Evolutionary conservation across 2,888 invertebrate genomes (phyloP), one percentile per base, ranked within the genome.

Genomic region (Melieria crassipennis): DNA sequence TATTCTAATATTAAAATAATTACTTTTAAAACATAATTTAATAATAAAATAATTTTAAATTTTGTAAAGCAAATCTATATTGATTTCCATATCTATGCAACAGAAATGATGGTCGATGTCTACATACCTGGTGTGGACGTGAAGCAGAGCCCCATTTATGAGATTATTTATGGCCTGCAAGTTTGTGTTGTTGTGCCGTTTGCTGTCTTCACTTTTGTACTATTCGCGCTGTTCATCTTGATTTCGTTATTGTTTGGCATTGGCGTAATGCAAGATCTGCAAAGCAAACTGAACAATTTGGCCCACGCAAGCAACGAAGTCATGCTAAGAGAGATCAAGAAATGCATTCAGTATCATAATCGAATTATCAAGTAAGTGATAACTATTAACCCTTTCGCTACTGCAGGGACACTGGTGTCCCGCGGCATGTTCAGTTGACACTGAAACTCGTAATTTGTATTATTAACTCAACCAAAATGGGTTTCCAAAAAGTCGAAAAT

Each of bases 201-300:
- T 45, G 70, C 76, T 16, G 7, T 76, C 4, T 52, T 57, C 13
- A 71, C 74, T 7, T 81, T 79, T 58, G 67, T 78, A 42, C 77
- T 78, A 2, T 79, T 76, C 61, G 75, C 78, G 0, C 79, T 79
- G 61, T 62, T 79, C 0, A 77, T 78, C n/a, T 70, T 78, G 16
- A 61, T 74, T 6, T 81, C 73, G 71, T 66, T 80, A 1, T 71
- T 77, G 58, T 81, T 79, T 68, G 78, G 77, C 13, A 78, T 77
- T 63, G 75, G 69, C 7, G 30, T 73, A 16, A 47, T 79, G 13
- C 66, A 76, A 57, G 69, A 77, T 65, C n/a, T 80, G n/a, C 74
- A 75, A 10, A 30, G 52, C 16, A 78, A 76, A 52, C 60, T 80
- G 9, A 66, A 73, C n/a, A 69, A 69, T 7, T 47, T 79, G 43